These are phyloP conservation scores for Paradoxurus hermaphroditus DNA, from an alignment of 2,113 vertebrate species.

Conservation along the genomic window DNA sequence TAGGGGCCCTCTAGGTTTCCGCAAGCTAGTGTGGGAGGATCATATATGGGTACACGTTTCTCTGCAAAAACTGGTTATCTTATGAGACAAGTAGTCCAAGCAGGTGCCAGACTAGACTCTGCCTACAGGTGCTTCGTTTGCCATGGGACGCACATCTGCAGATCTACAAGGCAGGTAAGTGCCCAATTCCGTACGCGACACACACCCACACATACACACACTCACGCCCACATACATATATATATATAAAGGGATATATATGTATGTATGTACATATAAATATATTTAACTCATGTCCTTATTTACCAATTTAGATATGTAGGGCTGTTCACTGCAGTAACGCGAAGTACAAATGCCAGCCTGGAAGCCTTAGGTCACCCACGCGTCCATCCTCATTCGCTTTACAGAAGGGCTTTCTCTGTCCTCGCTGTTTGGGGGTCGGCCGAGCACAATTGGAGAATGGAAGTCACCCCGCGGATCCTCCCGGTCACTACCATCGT, in stretches of 20 bases:
- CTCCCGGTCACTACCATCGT: constrained; percentile 96
- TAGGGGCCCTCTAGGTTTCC: constrained; percentile 85
- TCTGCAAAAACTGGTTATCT: constrained; percentile 84
- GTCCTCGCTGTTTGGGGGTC: constrained; percentile 89
- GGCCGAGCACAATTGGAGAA: constrained; percentile 90
- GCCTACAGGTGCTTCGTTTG: constrained; percentile 86
- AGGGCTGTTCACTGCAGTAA: constrained; percentile 84
- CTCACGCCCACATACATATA: constrained; percentile 81
- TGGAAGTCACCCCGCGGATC: constrained; percentile 95
- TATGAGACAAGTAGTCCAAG: constrained; percentile 88
- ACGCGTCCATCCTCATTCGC: constrained; percentile 97
- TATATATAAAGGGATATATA: constrained; percentile 83
- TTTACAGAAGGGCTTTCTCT: constrained; percentile 96
- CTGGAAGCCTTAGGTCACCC: constrained; percentile 93
- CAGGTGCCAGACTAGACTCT: constrained; percentile 91
- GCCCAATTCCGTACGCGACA: constrained; percentile 87
- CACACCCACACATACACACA: constrained; percentile 81
- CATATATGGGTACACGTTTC: constrained; percentile 82
- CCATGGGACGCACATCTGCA: constrained; percentile 82
- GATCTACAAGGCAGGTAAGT: constrained; percentile 87
- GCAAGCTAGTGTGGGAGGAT: constrained; percentile 84
- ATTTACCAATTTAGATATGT: constrained; percentile 88
- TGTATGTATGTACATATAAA: constrained; percentile 89
- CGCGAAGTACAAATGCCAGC: constrained; percentile 46
- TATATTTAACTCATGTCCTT: constrained; percentile 86